Evolutionary conservation across 2,797 vertebrate genomes (phyloP).

Genomic region (Macropodus opercularis): DNA sequence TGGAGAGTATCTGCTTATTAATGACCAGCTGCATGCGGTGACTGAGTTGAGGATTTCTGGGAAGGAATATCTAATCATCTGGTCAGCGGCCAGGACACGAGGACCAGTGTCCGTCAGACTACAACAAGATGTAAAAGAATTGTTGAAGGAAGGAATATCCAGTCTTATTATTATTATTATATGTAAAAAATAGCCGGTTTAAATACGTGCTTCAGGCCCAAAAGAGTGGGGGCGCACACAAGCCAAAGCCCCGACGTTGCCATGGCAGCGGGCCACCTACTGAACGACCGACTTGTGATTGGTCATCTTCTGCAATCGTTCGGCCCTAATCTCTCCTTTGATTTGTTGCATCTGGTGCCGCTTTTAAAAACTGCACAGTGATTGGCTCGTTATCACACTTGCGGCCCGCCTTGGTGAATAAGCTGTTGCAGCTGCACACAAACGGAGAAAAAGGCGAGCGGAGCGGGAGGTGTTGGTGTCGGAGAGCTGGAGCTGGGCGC

Average conservation of each 20-base stretch:
- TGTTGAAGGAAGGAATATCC: no score
- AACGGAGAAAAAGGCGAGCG: slow-evolving; percentile 15
- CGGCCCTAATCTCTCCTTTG: background rate
- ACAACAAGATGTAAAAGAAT: no score
- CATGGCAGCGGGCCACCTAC: slow-evolving; percentile 47
- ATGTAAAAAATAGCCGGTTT: no score
- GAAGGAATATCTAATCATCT: no score
- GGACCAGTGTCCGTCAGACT: no score
- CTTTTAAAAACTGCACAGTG: fast-evolving
- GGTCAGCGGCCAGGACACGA: no score
- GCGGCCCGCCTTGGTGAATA: slow-evolving; percentile 29
- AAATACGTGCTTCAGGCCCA: no score
- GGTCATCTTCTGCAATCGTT: slow-evolving; percentile 4
- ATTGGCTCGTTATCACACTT: slow-evolving; percentile 18
- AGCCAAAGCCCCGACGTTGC: slow-evolving; percentile 54
- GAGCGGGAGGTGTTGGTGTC: slow-evolving; percentile 30
- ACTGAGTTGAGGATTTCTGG: no score
- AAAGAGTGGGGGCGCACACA: background rate
- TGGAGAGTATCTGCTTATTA: no score
- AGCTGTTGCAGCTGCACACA: slow-evolving; percentile 34
- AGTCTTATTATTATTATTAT: no score
- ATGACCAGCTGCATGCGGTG: no score
- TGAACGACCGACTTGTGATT: slow-evolving; percentile 30
- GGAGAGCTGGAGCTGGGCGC: background rate
- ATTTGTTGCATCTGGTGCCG: slow-evolving; percentile 21